Evolutionary conservation across 2,888 invertebrate genomes (phyloP).

Genomic region (Eupithecia vulgata): DNA sequence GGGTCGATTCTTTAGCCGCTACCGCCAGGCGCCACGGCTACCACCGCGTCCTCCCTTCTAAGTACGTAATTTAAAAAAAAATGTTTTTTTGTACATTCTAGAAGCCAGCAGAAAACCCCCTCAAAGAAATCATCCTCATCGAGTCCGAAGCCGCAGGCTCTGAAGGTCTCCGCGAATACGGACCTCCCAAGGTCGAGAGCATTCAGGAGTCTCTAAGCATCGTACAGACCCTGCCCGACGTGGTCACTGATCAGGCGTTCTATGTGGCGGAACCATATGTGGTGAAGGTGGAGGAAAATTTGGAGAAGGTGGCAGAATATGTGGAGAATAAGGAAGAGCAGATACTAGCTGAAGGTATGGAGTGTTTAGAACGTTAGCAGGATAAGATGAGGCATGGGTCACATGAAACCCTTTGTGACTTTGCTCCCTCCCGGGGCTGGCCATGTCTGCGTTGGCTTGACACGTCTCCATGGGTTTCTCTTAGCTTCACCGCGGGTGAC

Average conservation of each 20-base stretch:
- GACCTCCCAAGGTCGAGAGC: conserved; percentile 68
- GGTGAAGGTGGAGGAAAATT: conserved; percentile 37
- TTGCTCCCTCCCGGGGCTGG: no score
- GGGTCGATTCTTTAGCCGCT: no score
- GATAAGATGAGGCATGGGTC: no score
- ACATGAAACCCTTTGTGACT: no score
- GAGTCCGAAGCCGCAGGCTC: conserved; percentile 77
- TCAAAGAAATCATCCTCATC: conserved; percentile 67
- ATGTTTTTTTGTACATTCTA: conserved; percentile 45
- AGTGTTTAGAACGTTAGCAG: background rate
- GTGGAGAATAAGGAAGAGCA: conserved; percentile 3
- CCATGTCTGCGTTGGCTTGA: no score
- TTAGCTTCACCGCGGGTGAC: no score
- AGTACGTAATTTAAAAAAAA: no score
- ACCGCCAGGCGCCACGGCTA: background rate
- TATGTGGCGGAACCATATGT: conserved; percentile 46
- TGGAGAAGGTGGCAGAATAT: conserved; percentile 33
- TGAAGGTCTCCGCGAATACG: conserved; percentile 78
- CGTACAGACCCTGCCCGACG: conserved; percentile 67
- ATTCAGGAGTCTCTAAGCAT: conserved; percentile 54
- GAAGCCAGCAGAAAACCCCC: conserved; percentile 73
- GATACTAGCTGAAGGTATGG: background rate
- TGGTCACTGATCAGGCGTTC: conserved; percentile 64
- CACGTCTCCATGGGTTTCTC: no score
- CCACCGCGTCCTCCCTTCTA: no score